Evolutionary conservation across 1,140 invertebrate species (phyloP), one percentile per base, ranked within the genome.

Genomic region (Chironomus striatipennis): DNA sequence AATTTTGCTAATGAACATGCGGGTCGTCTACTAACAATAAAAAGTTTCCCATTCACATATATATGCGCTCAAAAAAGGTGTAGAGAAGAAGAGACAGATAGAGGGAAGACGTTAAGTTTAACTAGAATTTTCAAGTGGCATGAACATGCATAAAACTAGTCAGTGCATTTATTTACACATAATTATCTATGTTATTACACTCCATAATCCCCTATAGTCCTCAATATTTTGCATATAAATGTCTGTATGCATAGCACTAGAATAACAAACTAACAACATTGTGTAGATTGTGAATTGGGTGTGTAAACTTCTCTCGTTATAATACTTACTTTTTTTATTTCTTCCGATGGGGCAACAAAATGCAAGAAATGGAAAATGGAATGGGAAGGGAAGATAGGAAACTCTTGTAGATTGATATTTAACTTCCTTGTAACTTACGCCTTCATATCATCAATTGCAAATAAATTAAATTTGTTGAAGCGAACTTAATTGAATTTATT

Each of bases 111-210:
- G 9, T 57, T 57, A 12, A 57, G 24, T 34, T 34, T 34, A 34
- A 5, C 24, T 57, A 57, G n/a, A 12, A 7, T n/a, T 18, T 67
- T 17, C 18, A 67, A 67, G 18, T 67, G 64, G 64, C 64, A 67
- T 67, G 64, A 67, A 67, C 64, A 67, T 67, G 64, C 64, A 67
- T 67, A 67, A 67, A 67, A 67, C 64, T 67, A 67, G 64, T 67
- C 64, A 67, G 64, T 67, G 64, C 64, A 67, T 67, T 67, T 67
- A 67, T 67, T 67, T 67, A 67, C 64, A 67, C 64, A 67, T 67
- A 18, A 67, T 67, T 67, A 67, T 67, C 64, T 67, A 20, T 67
- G 64, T 67, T 67, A 67, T 67, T 67, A 67, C 64, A 67, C 64
- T 67, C 64, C 43, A 47, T 47, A 47, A 47, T 47, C 43, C 43